Conservation (phyloP, 2,888 invertebrate species). For the Ptychoptera albimana region DNA sequence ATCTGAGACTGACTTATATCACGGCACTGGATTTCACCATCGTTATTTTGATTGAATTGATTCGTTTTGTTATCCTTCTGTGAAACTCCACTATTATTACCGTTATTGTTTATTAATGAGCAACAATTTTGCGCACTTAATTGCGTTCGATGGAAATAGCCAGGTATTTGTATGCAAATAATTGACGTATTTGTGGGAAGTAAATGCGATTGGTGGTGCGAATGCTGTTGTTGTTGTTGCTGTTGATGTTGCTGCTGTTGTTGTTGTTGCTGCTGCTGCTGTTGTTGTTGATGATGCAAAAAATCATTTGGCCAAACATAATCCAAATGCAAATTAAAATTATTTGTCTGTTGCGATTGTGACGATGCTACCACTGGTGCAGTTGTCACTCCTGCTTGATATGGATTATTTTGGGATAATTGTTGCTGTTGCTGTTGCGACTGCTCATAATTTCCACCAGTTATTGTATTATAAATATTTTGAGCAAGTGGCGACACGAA, state of each 20-base stretch:
- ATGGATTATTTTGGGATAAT: slow-evolving; percentile 3
- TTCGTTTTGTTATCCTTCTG: not conserved
- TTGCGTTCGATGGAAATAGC: slow-evolving; percentile 14
- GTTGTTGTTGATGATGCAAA: slow-evolving; percentile 8
- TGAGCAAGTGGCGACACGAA: no score
- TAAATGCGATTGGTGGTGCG: slow-evolving; percentile 2
- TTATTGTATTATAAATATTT: no score
- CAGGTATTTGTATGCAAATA: slow-evolving; percentile 6
- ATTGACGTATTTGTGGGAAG: slow-evolving; percentile 3
- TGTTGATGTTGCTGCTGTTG: slow-evolving; percentile 2
- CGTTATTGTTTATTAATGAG: slow-evolving; percentile 6
- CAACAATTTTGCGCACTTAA: slow-evolving; percentile 14
- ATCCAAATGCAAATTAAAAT: no score
- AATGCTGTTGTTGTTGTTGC: slow-evolving; percentile 1
- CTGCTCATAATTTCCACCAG: no score
- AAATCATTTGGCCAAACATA: slow-evolving; percentile 8
- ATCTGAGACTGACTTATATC: slow-evolving; percentile 38
- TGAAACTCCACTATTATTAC: not conserved
- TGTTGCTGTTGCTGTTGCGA: slow-evolving; percentile 13
- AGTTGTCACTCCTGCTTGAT: not conserved
- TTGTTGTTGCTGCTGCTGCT: slow-evolving; percentile 3
- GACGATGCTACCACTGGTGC: not conserved
- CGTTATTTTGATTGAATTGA: not conserved
- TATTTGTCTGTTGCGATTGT: not conserved
- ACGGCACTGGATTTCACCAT: slow-evolving; percentile 35